phyloP scores from a whole-genome alignment of 2,888 invertebrate genomes.

The Megamerina dolium region DNA sequence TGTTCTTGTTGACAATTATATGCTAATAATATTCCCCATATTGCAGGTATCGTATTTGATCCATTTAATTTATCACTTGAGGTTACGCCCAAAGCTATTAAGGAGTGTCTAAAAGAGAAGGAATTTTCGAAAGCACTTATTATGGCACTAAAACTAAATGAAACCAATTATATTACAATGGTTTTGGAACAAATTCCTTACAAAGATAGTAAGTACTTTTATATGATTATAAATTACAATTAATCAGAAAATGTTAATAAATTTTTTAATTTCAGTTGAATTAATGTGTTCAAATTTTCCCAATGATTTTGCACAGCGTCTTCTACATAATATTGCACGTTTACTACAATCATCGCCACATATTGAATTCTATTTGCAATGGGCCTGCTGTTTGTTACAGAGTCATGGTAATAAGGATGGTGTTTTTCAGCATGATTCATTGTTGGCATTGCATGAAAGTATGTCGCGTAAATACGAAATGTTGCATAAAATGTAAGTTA shows the following conservation, averaged over 20 bases:
- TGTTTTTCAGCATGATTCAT: slow-evolving; percentile 58
- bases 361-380: slow-evolving; percentile 80
- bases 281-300: slow-evolving; percentile 66
- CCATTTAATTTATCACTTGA: slow-evolving; percentile 83
- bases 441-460: slow-evolving; percentile 72
- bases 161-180: slow-evolving; percentile 65
- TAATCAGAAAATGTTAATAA: too few relatives aligned
- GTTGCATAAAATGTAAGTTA: slow-evolving; percentile 75
- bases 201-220: slow-evolving; percentile 59
- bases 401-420: slow-evolving; percentile 57
- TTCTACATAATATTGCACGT: slow-evolving; percentile 65
- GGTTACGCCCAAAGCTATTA: slow-evolving; percentile 71
- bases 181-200: slow-evolving; percentile 78
- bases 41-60: slow-evolving; percentile 75
- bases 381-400: slow-evolving; percentile 67
- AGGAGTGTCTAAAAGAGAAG: slow-evolving; percentile 53
- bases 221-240: too few relatives aligned
- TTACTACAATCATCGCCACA: slow-evolving; percentile 74
- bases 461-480: slow-evolving; percentile 73
- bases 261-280: slow-evolving; percentile 53
- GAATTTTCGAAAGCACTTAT: slow-evolving; percentile 73
- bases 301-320: slow-evolving; percentile 66
- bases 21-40: not conserved
- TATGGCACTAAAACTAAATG: slow-evolving; percentile 81
- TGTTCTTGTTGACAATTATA: not conserved